A percentile compares a stretch with the other conserved stretches of the same genome.
These are phyloP conservation scores for rabbit (Oryctolagus cuniculus) DNA, from an alignment of 2,113 vertebrate species.

Conservation along the genomic window DNA sequence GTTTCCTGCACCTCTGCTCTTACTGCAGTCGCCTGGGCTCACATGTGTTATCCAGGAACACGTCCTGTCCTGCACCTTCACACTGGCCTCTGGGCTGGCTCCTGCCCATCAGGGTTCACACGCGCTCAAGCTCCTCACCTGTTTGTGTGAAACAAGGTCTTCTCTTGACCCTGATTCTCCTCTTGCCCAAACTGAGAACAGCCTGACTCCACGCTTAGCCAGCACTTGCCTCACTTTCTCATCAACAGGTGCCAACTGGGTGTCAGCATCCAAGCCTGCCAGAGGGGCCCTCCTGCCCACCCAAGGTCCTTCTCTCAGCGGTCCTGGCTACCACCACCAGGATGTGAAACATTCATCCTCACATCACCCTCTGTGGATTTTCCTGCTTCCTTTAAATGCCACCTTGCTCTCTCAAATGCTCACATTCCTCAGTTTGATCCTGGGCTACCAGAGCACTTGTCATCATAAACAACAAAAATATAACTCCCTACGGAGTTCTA, in stretches of 20 bases:
- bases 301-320: background rate
- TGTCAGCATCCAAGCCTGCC: background rate
- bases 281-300: background rate
- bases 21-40: no score
- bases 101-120: background rate
- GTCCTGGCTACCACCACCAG: background rate
- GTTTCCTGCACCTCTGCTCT: background rate
- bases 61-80: background rate
- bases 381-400: background rate
- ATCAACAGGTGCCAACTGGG: background rate
- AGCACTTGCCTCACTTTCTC: background rate
- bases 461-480: background rate
- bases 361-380: background rate
- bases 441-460: background rate
- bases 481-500: background rate
- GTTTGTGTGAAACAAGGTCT: background rate
- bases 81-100: background rate
- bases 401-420: background rate
- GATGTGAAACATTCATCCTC: background rate
- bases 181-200: background rate
- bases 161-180: background rate
- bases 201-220: background rate
- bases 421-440: slow-evolving; percentile 7
- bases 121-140: background rate
- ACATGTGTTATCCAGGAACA: rapidly evolving